Evolutionary conservation across 2,888 invertebrate genomes (phyloP), one percentile per base, ranked within the genome.

Genomic region (Cerastis rubricosa): DNA sequence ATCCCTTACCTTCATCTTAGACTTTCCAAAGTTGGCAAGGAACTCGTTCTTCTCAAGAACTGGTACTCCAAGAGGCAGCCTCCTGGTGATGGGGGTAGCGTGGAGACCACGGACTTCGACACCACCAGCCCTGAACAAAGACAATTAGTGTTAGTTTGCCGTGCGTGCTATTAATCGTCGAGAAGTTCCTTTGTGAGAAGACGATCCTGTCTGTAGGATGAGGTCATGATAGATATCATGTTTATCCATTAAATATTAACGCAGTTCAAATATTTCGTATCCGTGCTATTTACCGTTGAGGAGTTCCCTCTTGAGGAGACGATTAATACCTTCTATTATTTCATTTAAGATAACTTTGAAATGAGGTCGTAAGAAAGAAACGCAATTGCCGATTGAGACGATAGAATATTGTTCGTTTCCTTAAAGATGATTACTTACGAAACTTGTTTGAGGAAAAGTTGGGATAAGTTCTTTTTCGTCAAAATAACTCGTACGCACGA

Each of bases 21-120:
- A 87, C 64, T 94, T 94, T 79, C 94, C 94, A 78, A 91, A 94
- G 92, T 98, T 97, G 0, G 98, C 97, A 14, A 98, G 91, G 90
- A 99, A 99, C 79, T 97, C 95, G 90, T 98, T 98, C 91, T 97
- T 97, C 92, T 99, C 99, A 40, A 99, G 93, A 0, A 98, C 97
- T 3, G 99, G 98, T n/a, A 97, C 96, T 19, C 98, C 97, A 45
- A 98, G 97, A 29, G 97, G 97, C 80, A 97, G 96, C 66, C 97
- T 97, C 85, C 97, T 97, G 0, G 98, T 97, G 61, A 99, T 98
- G 0, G 98, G 97, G 76, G 98, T 98, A 0, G 98, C 98, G 85
- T 98, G 97, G 0, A 99, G 95, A 7, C 98, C 98, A 72, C 97
- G 97, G 11, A 99, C 95, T 94, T 98, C 98, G 1, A 99, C 98